A percentile compares a stretch with the other conserved stretches of the same genome.
Evolutionary conservation across 2,797 vertebrate genomes (phyloP).

Genomic region (Melopsittacus undulatus): DNA sequence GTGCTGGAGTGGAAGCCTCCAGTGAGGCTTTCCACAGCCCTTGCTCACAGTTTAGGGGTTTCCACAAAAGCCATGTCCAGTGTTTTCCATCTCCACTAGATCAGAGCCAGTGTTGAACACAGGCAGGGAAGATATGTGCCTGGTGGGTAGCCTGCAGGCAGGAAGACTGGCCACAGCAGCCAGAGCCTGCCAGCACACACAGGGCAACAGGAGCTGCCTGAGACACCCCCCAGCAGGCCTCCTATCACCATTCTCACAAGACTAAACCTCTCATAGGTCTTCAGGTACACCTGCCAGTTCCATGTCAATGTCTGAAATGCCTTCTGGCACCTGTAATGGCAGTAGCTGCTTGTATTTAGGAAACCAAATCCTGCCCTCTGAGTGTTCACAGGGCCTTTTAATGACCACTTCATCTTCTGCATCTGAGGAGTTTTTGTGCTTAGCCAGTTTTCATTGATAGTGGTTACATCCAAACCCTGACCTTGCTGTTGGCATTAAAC

Average conservation of each 20-base stretch:
- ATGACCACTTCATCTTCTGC: not conserved
- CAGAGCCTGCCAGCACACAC: not conserved
- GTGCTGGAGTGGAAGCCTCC: no score
- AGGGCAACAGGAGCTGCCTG: not conserved
- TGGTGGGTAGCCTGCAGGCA: accelerated
- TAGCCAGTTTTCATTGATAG: not conserved
- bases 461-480: not conserved
- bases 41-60: no score
- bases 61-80: accelerated
- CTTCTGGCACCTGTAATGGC: not conserved
- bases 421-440: not conserved
- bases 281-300: not conserved
- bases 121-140: accelerated
- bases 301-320: accelerated
- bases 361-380: not conserved
- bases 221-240: not conserved
- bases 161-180: not conserved
- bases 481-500: not conserved
- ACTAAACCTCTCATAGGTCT: not conserved
- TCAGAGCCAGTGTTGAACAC: accelerated
- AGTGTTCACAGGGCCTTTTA: not conserved
- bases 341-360: not conserved
- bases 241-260: not conserved
- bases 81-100: not conserved
- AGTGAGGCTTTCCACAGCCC: not conserved